Base-by-base conservation (phyloP, 1,140 invertebrate species). In the Drosophila fuyamai region DNA sequence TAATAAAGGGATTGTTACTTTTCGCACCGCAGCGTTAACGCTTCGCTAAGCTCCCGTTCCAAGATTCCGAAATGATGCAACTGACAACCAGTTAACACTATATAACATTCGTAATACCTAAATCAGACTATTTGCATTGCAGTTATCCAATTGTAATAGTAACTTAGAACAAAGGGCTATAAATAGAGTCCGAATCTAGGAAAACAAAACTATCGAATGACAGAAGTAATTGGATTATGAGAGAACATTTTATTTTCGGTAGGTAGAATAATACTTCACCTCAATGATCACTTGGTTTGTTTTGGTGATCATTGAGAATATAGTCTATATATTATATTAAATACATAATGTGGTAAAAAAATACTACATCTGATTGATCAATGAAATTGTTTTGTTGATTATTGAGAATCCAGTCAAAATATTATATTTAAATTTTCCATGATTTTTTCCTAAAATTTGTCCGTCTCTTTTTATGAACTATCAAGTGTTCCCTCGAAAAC, bases 31-130 rank as follows among this genome's bases (percentile, higher is more conserved):
- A 35, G 8, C 16, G 60, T 43, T 63, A 63, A 63, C 60, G 60
- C 60, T 60, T 61, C 60, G 60, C 38, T 63, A 63, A 63, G 32
- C 38, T 43, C 36, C 14, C 23, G 27, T 6, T 41, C 38, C 36
- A 62, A 41, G 60, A 59, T 59, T 62, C 55, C 55, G 13, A 43
- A 63, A 23, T 63, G 55, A 63, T 61, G 60, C 60, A 63, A 62
- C 60, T 43, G 23, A 0, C 32, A 40, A 10, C 9, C 16, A 59
- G 60, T 43, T 60, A 43, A 35, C 27, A 10, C 8, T 29, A 27
- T 23, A n/a, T 23, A 4, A 35, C 53, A 55, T 23, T 27, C 43
- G 56, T 59, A 55, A 55, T 40, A 56, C 36, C 35, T 56, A 40
- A 40, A n/a, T 32, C 16, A 1, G 5, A 16, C 32, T n/a, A n/a